Evolutionary conservation across 2,888 invertebrate genomes (phyloP), one percentile per base, ranked within the genome.

Genomic region (Rhamphomyia laevipes): DNA sequence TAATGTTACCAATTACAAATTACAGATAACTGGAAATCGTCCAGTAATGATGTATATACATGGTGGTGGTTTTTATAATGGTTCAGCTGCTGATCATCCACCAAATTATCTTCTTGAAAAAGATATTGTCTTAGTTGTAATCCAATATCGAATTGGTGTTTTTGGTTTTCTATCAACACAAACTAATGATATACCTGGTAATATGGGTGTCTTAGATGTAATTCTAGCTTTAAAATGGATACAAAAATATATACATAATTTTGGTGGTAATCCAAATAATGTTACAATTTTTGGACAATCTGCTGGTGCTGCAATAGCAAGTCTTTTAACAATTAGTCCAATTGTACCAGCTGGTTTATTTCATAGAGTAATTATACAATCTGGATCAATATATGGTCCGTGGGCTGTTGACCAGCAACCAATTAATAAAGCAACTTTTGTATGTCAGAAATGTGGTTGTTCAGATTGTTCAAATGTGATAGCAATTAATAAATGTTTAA

Each of bases 261-360:
- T 77, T 54, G 75, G 76, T 15, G 77, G 77, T 4, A 70, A 77
- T 61, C 67, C 73, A 12, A 52, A 58, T 1, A 58, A 61, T 38
- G 71, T 77, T 1, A 77, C 76, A 2, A 63, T 77, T 37, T 70
- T 74, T 50, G 75, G 77, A 1, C 75, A 77, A 57, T 76, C 76
- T 52, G 74, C 76, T 2, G 77, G 77, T 6, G 70, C 69, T 1
- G 67, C 63, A 4, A 68, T 76, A 1, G 70, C 73, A 0, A 71
- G 72, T 9, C 61, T 71, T 2, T 59, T 76, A 46, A 49, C 72
- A 37, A 52, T 71, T 12, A 74, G 73, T 57, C 74, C 74, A 11
- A 56, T 63, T 23, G 67, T 68, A 10, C 50, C 55, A 0, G 16
- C 45, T 7, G 53, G 51, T 16, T 59, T 74, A 44, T 76, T 78